Evolutionary conservation across 1,140 invertebrate genomes (phyloP), one percentile per base, ranked within the genome.

Genomic region (Cephus cinctus): DNA sequence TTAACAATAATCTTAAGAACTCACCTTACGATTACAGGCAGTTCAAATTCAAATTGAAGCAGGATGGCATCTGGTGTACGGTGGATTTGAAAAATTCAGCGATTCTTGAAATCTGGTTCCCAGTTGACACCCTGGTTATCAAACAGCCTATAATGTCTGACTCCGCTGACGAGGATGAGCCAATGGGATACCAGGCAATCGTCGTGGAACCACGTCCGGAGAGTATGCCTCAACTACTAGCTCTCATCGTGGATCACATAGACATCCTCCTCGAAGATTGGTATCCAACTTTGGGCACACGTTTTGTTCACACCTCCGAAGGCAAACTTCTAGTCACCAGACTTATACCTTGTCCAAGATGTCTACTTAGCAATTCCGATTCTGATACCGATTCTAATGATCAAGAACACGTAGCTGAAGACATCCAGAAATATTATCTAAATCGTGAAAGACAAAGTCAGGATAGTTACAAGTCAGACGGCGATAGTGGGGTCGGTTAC

Each of bases 251-350:
- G 0, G 94, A 98, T 70, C 94, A 98, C 67, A 92, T 99, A 57
- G 97, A 99, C 70, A 88, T 95, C 40, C 74, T 99, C 16, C 74
- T 99, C 0, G 97, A 99, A 73, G 97, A 99, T 73, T 99, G 97
- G 96, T 98, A 96, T 77, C 95, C 95, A 0, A 92, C 92, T 0
- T 77, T 96, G 34, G 90, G 96, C 4, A 98, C 96, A 1, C 81
- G 96, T 32, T 99, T 99, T 76, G 93, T 96, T 1, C 97, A 99
- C 66, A 98, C 95, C 0, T 96, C 94, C 0, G 94, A 97, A 69
- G 97, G 97, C 1, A 87, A 92, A 54, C 90, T 97, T 67, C 76
- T 99, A 18, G 92, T 99, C 6, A 98, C 94, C 0, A 79, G 97
- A n/a, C 65, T 98, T 14, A 88, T 98, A 34, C 92, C 95, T 0